Percentiles rank a stretch among this genome's conserved stretches.
Evolutionary conservation across 1,140 invertebrate species (phyloP).

Genomic region (Zeugodacus cucurbitae): DNA sequence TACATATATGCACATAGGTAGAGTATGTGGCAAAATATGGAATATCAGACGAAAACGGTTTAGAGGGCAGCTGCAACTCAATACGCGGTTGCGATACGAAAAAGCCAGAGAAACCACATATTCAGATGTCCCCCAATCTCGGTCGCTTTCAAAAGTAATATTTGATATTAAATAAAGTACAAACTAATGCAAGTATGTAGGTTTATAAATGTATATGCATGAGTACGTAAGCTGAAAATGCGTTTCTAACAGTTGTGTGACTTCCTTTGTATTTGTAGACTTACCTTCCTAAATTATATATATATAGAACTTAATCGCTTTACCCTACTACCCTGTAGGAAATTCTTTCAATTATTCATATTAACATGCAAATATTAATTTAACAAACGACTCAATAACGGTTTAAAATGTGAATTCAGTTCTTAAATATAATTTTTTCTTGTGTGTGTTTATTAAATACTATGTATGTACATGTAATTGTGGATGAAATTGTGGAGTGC

Average conservation of each 20-base stretch:
- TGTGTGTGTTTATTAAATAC: not conserved
- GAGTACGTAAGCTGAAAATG: not conserved
- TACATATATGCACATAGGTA: not conserved
- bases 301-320: not conserved
- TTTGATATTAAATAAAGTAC: not conserved
- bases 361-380: not conserved
- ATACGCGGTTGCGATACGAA: not conserved
- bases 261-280: not conserved
- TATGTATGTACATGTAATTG: not conserved
- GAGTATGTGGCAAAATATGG: not conserved
- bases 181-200: not conserved
- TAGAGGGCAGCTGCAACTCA: not conserved
- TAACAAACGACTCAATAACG: not conserved
- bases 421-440: not conserved
- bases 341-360: not conserved
- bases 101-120: not conserved
- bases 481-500: not conserved
- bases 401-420: not conserved
- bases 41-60: not conserved
- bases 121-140: not conserved
- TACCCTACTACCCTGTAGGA: not conserved
- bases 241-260: not conserved
- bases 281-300: no score
- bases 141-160: not conserved
- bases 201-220: no score